These are phyloP conservation scores for Meliscaeva auricollis DNA, from an alignment of 2,888 invertebrate genomes.

Conservation along the genomic window DNA sequence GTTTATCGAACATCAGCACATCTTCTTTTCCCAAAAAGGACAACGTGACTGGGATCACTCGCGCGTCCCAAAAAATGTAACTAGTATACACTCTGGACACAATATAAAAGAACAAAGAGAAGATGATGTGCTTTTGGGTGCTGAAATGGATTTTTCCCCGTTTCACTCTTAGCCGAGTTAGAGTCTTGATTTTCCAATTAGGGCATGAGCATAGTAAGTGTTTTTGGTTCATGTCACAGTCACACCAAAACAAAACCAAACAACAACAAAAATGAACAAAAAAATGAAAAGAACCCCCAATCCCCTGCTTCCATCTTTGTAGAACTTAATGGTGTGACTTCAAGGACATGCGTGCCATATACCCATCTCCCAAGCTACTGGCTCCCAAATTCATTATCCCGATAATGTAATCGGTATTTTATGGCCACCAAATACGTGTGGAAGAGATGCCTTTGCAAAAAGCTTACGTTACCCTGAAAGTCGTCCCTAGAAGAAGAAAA, in stretches of 20 bases:
- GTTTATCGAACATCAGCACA: slow-evolving; percentile 70
- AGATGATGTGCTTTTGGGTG: slow-evolving; percentile 12
- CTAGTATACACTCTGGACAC: slow-evolving; percentile 32
- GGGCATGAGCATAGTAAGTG: slow-evolving; percentile 55
- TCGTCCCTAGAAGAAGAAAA: slow-evolving; percentile 2
- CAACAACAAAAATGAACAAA: background rate
- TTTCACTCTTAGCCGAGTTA: slow-evolving; percentile 13
- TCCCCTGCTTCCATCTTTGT: slow-evolving; percentile 9
- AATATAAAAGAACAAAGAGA: slow-evolving; percentile 15
- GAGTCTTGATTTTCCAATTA: slow-evolving; percentile 70
- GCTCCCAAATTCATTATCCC: slow-evolving; percentile 73
- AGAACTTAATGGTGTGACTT: slow-evolving; percentile 58
- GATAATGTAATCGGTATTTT: slow-evolving; percentile 76
- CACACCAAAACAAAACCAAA: slow-evolving; percentile 13
- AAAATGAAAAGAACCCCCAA: no score
- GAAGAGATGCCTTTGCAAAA: slow-evolving; percentile 62
- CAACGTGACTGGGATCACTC: slow-evolving; percentile 73
- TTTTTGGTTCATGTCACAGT: slow-evolving; percentile 41
- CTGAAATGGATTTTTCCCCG: slow-evolving; percentile 54
- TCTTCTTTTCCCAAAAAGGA: slow-evolving; percentile 37
- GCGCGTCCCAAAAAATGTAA: slow-evolving; percentile 42
- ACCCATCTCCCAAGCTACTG: slow-evolving; percentile 42
- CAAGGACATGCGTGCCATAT: slow-evolving; percentile 61
- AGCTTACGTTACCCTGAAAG: slow-evolving; percentile 44
- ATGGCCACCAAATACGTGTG: slow-evolving; percentile 73